Evolutionary conservation across 2,888 invertebrate genomes (phyloP).

Genomic region (Nomada fabriciana): DNA sequence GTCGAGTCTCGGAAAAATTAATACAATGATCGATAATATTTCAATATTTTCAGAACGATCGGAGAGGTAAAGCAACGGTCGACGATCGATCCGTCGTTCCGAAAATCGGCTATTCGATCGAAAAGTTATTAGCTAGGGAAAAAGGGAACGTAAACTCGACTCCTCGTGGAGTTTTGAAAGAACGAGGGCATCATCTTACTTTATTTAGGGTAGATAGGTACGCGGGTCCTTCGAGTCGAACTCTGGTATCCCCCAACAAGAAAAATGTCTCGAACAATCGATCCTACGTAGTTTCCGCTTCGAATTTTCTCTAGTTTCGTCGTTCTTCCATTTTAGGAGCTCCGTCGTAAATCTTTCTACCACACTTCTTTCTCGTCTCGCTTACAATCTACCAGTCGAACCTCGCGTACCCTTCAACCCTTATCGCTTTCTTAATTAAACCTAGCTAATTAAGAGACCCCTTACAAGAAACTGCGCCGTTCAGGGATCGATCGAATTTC

Average conservation of each 20-base stretch:
- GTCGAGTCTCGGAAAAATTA: not conserved
- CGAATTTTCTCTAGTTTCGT: not conserved
- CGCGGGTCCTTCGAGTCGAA: slow-evolving; percentile 37
- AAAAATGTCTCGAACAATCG: slow-evolving; percentile 5
- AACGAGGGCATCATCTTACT: slow-evolving; percentile 83
- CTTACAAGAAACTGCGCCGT: slow-evolving; percentile 20
- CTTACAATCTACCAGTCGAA: not conserved
- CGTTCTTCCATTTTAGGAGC: not conserved
- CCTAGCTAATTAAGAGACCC: slow-evolving; percentile 33
- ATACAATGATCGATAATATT: not conserved
- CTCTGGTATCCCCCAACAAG: not conserved
- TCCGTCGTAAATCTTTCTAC: slow-evolving; percentile 2
- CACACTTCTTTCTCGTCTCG: too few relatives aligned
- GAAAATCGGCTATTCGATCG: slow-evolving; percentile 48
- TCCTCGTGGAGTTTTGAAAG: slow-evolving; percentile 80
- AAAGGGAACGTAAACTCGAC: slow-evolving; percentile 46
- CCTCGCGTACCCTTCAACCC: slow-evolving; percentile 17
- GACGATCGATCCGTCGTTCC: slow-evolving; percentile 45
- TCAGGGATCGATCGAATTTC: slow-evolving; percentile 24
- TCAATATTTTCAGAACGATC: too few relatives aligned
- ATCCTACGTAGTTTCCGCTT: not conserved
- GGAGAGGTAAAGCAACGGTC: slow-evolving; percentile 4
- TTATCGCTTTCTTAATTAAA: slow-evolving; percentile 34
- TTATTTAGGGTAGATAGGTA: slow-evolving; percentile 79
- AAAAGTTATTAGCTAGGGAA: slow-evolving; percentile 55